These are phyloP conservation scores for Sarcophaga carnaria DNA, from an alignment of 2,888 invertebrate genomes.

Conservation along the genomic window DNA sequence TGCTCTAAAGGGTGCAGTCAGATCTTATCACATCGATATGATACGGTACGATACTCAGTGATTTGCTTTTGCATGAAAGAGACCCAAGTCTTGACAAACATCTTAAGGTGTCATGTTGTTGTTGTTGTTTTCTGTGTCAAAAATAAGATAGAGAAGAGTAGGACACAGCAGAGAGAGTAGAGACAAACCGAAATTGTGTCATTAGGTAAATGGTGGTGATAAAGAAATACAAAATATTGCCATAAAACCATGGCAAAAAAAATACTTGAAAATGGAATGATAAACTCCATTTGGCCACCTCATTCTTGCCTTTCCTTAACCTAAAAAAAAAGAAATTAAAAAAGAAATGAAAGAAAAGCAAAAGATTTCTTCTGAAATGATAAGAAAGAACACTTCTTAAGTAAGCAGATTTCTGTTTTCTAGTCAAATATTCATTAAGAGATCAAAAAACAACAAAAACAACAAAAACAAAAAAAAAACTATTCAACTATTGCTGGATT, in stretches of 20 bases:
- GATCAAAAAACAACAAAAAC: conserved; percentile 30
- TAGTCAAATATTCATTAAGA: conserved; percentile 28
- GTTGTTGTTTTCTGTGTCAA: background rate
- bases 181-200: conserved; percentile 49
- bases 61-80: conserved; percentile 16
- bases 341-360: conserved; percentile 21
- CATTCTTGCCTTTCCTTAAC: too few species aligned
- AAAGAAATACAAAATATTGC: conserved; percentile 25
- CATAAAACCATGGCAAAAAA: conserved; percentile 2
- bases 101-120: background rate
- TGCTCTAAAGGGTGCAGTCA: conserved; percentile 53
- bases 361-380: conserved; percentile 47
- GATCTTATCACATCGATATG: conserved; percentile 66
- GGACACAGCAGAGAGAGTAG: background rate
- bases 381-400: conserved; percentile 23
- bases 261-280: background rate
- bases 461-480: too few species aligned
- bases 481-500: too few species aligned
- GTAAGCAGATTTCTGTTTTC: background rate
- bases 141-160: background rate
- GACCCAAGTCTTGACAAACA: conserved; percentile 24
- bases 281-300: too few species aligned
- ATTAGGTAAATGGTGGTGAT: conserved; percentile 63
- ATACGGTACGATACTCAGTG: conserved; percentile 34
- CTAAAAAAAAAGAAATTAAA: conserved; percentile 35